Conservation (phyloP, 2,797 vertebrate species). For the Erithacus rubecula region DNA sequence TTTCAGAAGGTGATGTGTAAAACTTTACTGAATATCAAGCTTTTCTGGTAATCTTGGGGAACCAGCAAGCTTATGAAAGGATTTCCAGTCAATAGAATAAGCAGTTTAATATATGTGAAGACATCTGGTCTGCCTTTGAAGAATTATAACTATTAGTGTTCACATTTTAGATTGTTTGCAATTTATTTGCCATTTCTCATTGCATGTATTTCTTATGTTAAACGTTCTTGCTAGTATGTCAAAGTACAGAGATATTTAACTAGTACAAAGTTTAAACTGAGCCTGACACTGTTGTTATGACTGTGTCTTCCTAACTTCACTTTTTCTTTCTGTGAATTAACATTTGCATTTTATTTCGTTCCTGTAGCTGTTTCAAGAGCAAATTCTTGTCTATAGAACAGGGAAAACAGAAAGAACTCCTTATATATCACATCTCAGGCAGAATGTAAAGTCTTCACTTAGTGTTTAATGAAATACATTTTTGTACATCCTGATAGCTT, state of each 20-base stretch:
- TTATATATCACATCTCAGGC: background rate
- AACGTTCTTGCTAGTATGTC: constrained; percentile 1
- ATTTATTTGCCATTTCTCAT: constrained; percentile 12
- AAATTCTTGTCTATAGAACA: background rate
- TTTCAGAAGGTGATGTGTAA: background rate
- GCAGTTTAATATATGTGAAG: constrained; percentile 20
- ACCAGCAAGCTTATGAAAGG: background rate
- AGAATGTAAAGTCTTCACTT: background rate
- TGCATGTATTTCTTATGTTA: background rate
- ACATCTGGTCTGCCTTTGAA: constrained; percentile 2
- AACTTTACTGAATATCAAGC: background rate
- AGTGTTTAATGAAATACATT: background rate
- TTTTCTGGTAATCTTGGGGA: constrained; percentile 13
- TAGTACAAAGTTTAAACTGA: background rate
- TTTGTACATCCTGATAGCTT: background rate
- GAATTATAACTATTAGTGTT: background rate
- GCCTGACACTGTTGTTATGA: background rate
- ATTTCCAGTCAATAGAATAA: constrained; percentile 34
- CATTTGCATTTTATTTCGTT: background rate
- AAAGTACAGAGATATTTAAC: constrained; percentile 23
- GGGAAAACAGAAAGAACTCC: background rate
- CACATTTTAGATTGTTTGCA: background rate
- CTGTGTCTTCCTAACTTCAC: background rate
- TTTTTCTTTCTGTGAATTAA: background rate
- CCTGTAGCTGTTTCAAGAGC: background rate